Conservation (phyloP, 1,140 invertebrate genomes). For the Drosophila insularis region DNA sequence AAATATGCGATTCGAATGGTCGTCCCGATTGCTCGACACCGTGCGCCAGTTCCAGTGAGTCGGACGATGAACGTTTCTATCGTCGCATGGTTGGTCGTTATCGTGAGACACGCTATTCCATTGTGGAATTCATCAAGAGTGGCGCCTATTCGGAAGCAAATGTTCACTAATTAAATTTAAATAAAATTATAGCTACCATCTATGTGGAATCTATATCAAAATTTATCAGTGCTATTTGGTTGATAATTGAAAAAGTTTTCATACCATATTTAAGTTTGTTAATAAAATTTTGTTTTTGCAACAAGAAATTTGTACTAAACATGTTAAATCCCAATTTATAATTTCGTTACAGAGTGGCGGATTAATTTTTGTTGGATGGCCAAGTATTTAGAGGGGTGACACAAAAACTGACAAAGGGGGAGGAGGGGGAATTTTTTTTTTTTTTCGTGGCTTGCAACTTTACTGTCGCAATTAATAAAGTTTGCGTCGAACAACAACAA, state of each 20-base stretch:
- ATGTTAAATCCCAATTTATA: neutral
- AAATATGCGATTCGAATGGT: constrained; percentile 13
- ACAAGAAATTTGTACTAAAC: neutral
- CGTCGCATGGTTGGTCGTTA: neutral
- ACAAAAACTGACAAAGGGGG: neutral
- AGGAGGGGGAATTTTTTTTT: constrained; percentile 6
- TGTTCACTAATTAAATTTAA: neutral
- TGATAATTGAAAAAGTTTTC: neutral
- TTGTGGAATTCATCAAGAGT: neutral
- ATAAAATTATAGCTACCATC: neutral
- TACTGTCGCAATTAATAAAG: constrained; percentile 76
- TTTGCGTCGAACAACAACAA: constrained; percentile 49
- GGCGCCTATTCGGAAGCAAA: neutral
- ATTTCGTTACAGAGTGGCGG: neutral
- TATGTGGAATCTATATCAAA: neutral
- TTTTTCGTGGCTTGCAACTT: constrained; percentile 43
- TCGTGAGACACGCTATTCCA: neutral
- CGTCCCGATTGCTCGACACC: neutral
- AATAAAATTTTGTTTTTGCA: too few relatives aligned
- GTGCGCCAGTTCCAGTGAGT: constrained; percentile 1
- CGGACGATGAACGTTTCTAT: constrained; percentile 5
- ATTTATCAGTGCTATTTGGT: neutral
- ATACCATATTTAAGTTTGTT: neutral
- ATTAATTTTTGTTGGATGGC: neutral
- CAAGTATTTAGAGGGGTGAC: neutral